Conservation (phyloP, 2,113 vertebrate species). For the Macquaria australasica region DNA sequence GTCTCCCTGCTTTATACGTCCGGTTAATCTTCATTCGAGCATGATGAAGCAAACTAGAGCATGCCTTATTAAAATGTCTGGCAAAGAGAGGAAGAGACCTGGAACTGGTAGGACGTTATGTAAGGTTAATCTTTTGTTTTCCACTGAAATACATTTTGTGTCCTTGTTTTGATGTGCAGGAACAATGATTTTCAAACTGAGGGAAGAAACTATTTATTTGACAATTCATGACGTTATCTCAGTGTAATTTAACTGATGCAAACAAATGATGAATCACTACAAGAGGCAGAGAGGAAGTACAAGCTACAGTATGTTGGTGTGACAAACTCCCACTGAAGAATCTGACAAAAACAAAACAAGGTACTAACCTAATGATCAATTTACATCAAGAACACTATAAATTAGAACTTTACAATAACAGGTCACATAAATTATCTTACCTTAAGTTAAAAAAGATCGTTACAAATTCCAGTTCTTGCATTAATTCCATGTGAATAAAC, state of each 20-base stretch:
- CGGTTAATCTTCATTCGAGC: constrained; percentile 70
- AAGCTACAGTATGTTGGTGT: background rate
- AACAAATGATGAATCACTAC: background rate
- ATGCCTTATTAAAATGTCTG: constrained; percentile 64
- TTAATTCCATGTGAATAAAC: background rate
- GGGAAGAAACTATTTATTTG: background rate
- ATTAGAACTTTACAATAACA: background rate
- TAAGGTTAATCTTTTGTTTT: constrained; percentile 66
- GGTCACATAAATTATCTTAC: background rate
- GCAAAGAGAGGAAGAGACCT: constrained; percentile 47
- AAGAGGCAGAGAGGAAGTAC: background rate
- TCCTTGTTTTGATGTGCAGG: constrained; percentile 21
- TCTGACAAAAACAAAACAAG: background rate
- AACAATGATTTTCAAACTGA: background rate
- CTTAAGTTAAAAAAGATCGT: background rate
- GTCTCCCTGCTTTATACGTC: constrained; percentile 48
- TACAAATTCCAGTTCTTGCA: background rate
- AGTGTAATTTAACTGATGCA: background rate
- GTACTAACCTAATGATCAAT: background rate
- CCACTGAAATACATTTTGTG: constrained; percentile 26
- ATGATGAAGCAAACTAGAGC: constrained; percentile 71
- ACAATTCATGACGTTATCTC: background rate
- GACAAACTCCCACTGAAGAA: background rate
- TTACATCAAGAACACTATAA: background rate
- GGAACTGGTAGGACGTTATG: constrained; percentile 54